Conservation (phyloP, 2,113 vertebrate genomes). For the Callopanchax toddi region DNA sequence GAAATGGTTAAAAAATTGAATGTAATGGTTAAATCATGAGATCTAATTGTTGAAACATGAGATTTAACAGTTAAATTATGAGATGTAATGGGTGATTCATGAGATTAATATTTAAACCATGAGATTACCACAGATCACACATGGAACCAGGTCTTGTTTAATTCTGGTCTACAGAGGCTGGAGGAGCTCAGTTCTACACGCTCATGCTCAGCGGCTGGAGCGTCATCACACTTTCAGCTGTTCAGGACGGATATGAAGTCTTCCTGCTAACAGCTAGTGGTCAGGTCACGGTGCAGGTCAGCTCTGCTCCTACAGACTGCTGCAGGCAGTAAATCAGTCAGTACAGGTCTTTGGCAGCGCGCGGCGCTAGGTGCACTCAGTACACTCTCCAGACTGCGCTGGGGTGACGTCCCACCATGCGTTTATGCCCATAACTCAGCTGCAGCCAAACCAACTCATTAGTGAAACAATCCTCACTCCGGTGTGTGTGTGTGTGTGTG, state of each 20-base stretch:
- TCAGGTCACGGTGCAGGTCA: conserved; percentile 4
- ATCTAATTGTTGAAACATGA: no score
- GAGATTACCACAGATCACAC: no score
- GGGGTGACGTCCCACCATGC: conserved; percentile 60
- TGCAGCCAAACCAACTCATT: conserved; percentile 80
- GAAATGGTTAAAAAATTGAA: no score
- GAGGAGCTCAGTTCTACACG: no score
- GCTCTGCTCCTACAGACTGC: conserved; percentile 1
- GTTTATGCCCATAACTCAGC: conserved; percentile 67
- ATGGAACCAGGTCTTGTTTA: no score
- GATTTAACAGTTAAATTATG: no score
- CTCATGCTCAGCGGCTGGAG: background rate
- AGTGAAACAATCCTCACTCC: conserved; percentile 64
- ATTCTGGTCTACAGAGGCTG: no score
- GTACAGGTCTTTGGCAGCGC: conserved; percentile 27
- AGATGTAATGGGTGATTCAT: no score
- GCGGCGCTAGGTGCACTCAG: conserved; percentile 47
- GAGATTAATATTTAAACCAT: no score
- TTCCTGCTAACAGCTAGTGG: conserved; percentile 5
- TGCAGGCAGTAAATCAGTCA: conserved; percentile 21
- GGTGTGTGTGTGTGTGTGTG: conserved; percentile 41
- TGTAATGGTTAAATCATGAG: no score
- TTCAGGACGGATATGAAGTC: background rate
- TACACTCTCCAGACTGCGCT: conserved; percentile 55
- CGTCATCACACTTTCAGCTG: background rate